Conservation (phyloP, 2,888 invertebrate species). For the Drosophila acutilabella region DNA sequence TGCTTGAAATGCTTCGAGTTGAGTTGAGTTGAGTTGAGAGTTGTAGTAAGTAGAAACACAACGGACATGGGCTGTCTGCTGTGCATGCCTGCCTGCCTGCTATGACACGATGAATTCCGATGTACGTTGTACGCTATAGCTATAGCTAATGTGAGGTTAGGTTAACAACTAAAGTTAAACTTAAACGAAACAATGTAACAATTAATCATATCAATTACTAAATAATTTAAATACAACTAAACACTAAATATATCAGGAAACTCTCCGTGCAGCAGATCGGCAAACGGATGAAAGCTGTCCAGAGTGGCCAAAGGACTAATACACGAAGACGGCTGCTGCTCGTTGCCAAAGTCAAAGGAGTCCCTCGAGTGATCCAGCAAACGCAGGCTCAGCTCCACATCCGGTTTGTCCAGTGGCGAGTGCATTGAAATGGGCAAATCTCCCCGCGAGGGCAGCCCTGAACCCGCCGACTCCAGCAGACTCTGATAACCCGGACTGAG, state of each 20-base stretch:
- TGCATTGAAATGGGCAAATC: constrained; percentile 62
- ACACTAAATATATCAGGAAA: constrained; percentile 81
- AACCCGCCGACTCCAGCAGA: constrained; percentile 42
- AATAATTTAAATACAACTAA: constrained; percentile 42
- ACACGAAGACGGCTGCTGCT: constrained; percentile 80
- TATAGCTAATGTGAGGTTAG: constrained; percentile 63
- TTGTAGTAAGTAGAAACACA: constrained; percentile 3
- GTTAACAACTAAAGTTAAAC: constrained; percentile 50
- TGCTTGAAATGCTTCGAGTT: constrained; percentile 55
- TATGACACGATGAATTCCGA: constrained; percentile 79
- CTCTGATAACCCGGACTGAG: constrained; percentile 73
- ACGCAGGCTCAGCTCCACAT: constrained; percentile 82
- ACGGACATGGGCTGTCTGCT: constrained; percentile 49
- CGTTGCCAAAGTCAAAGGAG: constrained; percentile 80
- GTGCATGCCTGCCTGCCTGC: constrained; percentile 43
- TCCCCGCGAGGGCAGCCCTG: constrained; percentile 52
- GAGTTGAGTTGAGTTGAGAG: constrained; percentile 14
- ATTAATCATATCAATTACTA: constrained; percentile 26
- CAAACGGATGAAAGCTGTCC: constrained; percentile 82
- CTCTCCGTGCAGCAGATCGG: constrained; percentile 82
- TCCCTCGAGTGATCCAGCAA: constrained; percentile 83
- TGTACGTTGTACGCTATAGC: constrained; percentile 29
- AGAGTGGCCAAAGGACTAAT: constrained; percentile 82
- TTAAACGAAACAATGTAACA: constrained; percentile 59
- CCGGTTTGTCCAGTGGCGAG: constrained; percentile 74